Evolutionary conservation across 2,888 invertebrate genomes (phyloP), one percentile per base, ranked within the genome.

Genomic region (Odontothrips loti): DNA sequence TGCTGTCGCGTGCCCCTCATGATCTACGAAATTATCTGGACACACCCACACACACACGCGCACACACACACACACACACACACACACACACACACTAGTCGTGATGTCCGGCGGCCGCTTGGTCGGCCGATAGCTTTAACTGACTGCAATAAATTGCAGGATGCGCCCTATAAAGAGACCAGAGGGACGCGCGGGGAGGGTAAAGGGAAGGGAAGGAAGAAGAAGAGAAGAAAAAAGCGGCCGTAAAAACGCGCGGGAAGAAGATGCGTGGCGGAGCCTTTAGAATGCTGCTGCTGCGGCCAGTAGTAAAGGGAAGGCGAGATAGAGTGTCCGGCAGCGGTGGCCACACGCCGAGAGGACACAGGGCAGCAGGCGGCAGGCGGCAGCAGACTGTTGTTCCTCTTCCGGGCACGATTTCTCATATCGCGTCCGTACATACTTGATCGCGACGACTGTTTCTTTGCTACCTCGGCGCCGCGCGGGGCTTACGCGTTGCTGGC

Each of bases 61-160:
- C 68, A 11, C 23, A 11, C 68, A 11, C 68, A 11, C 68, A 63
- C 63, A 63, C 68, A 23, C 68, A 68, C 68, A 75, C 68, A 75
- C 68, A 75, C 27, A 75, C 68, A 75, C 68, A 27, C 68, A 27
- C 68, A 27, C 23, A 27, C n/a, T 27, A 75, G 68, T 75, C 68
- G 68, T 75, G 68, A 75, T 75, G 68, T 75, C 68, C 68, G 68
- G 58, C 58, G 20, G 58, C 20, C 68, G 68, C 23, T n/a, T 27
- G 27, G 68, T 12, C 68, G 68, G 27, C 68, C 68, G 68, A 75
- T 75, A 75, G 68, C 68, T 75, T 75, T 75, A 75, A 75, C 68
- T 75, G 68, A 75, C 68, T 75, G 68, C 68, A 75, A 75, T 75
- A 75, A 75, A 75, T 75, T 75, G 68, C 68, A 75, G 68, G 68